Percentiles rank a stretch among this genome's conserved stretches.
Evolutionary conservation across 2,888 invertebrate genomes (phyloP).

Genomic region (Plagiodera versicolora): DNA sequence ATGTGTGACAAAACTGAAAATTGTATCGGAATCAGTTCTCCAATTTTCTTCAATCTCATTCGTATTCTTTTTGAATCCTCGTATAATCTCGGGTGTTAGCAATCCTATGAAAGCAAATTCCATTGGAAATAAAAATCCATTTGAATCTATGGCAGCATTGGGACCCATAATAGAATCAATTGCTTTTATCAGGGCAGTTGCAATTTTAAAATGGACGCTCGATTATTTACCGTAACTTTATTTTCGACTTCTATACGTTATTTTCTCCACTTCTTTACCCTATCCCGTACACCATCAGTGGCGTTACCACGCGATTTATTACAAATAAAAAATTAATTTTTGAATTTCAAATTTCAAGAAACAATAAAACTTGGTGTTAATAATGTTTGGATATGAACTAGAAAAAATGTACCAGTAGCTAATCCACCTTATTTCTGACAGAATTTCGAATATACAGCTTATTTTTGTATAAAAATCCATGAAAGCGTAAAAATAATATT

Average conservation of each 20-base stretch:
- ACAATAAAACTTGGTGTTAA: too few relatives aligned
- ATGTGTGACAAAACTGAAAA: too few relatives aligned
- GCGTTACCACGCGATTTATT: background rate
- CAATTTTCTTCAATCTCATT: conserved; percentile 16
- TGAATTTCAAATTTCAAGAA: too few relatives aligned
- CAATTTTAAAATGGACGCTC: conserved; percentile 27
- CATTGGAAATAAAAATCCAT: conserved; percentile 27
- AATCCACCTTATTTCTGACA: too few relatives aligned
- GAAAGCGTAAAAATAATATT: too few relatives aligned
- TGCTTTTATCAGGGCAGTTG: conserved; percentile 26
- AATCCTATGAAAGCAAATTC: conserved; percentile 22
- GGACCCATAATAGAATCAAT: conserved; percentile 25
- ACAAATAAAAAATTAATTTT: too few relatives aligned
- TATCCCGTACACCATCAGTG: conserved; percentile 3
- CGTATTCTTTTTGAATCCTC: conserved; percentile 18
- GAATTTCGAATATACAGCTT: too few relatives aligned
- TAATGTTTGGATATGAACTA: too few relatives aligned
- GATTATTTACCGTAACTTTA: conserved; percentile 24
- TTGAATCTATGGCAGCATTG: conserved; percentile 16
- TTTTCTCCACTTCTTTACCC: background rate
- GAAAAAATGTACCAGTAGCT: too few relatives aligned
- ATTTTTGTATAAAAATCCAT: too few relatives aligned
- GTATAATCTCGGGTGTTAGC: conserved; percentile 23
- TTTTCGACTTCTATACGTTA: conserved; percentile 12
- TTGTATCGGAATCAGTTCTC: conserved; percentile 8